Evolutionary conservation across 2,888 invertebrate genomes (phyloP).

Genomic region (Callimorpha dominula): DNA sequence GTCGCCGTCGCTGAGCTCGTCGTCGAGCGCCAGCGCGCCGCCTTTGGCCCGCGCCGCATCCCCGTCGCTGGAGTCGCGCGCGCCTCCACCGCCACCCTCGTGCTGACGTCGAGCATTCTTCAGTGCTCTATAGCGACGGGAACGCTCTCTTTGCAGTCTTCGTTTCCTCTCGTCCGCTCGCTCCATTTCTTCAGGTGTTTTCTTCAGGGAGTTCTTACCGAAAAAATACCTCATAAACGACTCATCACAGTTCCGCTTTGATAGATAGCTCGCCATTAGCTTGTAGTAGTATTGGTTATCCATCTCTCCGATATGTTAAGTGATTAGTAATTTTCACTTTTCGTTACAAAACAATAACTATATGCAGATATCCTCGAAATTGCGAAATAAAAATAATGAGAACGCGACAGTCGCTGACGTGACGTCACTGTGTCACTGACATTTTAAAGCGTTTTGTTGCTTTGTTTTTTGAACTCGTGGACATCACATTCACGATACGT

Average conservation of each 20-base stretch:
- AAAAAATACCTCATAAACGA: constrained; percentile 85
- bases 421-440: constrained; percentile 72
- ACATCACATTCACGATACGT: not conserved
- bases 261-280: constrained; percentile 82
- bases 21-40: constrained; percentile 65
- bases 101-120: constrained; percentile 82
- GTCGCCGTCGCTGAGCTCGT: constrained; percentile 77
- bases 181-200: constrained; percentile 80
- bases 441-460: constrained; percentile 44
- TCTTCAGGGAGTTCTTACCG: constrained; percentile 79
- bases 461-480: constrained; percentile 24
- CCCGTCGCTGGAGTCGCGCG: constrained; percentile 61
- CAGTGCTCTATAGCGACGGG: constrained; percentile 78
- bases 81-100: constrained; percentile 67
- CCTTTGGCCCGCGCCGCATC: constrained; percentile 66
- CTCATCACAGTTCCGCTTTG: constrained; percentile 83
- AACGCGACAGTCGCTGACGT: constrained; percentile 74
- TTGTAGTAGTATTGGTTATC: constrained; percentile 84
- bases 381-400: constrained; percentile 85
- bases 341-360: constrained; percentile 49
- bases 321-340: constrained; percentile 20
- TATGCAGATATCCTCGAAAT: constrained; percentile 66
- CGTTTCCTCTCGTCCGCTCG: constrained; percentile 81
- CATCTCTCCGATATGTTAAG: constrained; percentile 58
- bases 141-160: constrained; percentile 78